phyloP scores from a whole-genome alignment of 2,113 vertebrate genomes.

The Pteronura brasiliensis region DNA sequence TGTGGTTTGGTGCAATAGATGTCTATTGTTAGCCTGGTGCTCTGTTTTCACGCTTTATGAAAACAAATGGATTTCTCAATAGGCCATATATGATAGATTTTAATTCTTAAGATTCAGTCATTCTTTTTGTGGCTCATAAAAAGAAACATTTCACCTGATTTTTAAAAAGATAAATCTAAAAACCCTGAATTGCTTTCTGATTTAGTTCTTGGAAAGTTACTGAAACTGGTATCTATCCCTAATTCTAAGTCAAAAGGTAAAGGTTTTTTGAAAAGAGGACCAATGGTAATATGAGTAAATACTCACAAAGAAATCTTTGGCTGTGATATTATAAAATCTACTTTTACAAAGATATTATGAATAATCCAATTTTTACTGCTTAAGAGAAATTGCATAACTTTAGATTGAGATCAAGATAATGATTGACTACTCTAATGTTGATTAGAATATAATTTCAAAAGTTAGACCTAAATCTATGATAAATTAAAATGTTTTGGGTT shows the following conservation, averaged over 20 bases:
- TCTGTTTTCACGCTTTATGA: background rate
- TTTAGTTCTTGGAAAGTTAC: conserved; percentile 1
- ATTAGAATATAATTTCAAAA: background rate
- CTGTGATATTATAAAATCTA: background rate
- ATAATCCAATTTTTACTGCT: background rate
- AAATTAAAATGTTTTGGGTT: conserved; percentile 19
- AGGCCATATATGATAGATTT: background rate
- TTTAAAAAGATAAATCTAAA: background rate
- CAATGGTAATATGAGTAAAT: background rate
- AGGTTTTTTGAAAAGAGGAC: background rate
- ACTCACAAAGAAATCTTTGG: background rate
- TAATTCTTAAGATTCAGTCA: background rate
- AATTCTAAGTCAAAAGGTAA: conserved; percentile 5
- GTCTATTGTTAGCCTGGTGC: background rate
- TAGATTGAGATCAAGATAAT: background rate
- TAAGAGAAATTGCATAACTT: background rate
- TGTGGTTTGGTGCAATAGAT: background rate
- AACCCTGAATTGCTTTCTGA: background rate
- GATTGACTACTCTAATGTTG: background rate
- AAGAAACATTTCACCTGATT: background rate
- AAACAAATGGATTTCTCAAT: background rate
- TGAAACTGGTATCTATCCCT: background rate
- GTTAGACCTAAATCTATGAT: background rate
- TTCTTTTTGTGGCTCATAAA: background rate
- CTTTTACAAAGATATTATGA: background rate